phyloP scores from a whole-genome alignment of 2,797 vertebrate genomes.

The Mus spretus region DNA sequence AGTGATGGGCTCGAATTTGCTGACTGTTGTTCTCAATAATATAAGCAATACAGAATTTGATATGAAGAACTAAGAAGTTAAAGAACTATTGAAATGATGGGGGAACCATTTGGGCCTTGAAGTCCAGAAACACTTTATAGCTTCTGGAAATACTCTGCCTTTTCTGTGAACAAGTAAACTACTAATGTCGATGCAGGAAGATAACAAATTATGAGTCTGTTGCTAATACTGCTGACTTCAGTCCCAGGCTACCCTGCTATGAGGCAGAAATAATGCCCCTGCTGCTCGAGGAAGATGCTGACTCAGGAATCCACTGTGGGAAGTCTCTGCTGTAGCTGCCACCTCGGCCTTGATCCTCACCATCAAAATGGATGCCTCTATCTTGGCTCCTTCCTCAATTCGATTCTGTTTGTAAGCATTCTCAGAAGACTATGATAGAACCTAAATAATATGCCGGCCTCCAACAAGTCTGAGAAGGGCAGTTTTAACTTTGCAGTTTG shows the following conservation, averaged over 20 bases:
- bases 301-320: slow-evolving; percentile 67
- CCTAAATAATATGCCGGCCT: background rate
- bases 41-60: background rate
- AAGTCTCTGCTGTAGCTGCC: slow-evolving; percentile 21
- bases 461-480: slow-evolving; percentile 2
- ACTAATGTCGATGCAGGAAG: background rate
- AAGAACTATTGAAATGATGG: slow-evolving; percentile 12
- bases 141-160: slow-evolving; percentile 50
- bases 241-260: slow-evolving; percentile 31
- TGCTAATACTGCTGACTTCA: slow-evolving; percentile 71
- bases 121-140: background rate
- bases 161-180: slow-evolving; percentile 27
- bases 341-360: slow-evolving; percentile 61
- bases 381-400: slow-evolving; percentile 27
- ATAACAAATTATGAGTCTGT: slow-evolving; percentile 53
- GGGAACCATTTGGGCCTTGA: background rate
- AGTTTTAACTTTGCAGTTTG: slow-evolving; percentile 52
- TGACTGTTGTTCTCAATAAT: background rate
- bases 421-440: background rate
- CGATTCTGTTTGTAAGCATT: slow-evolving; percentile 62
- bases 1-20: background rate
- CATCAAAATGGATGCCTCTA: slow-evolving; percentile 62
- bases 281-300: slow-evolving; percentile 65
- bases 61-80: background rate
- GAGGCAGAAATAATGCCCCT: slow-evolving; percentile 66